Evolutionary conservation across 2,113 vertebrate genomes (phyloP).

Genomic region (Sisor rabdophorus): DNA sequence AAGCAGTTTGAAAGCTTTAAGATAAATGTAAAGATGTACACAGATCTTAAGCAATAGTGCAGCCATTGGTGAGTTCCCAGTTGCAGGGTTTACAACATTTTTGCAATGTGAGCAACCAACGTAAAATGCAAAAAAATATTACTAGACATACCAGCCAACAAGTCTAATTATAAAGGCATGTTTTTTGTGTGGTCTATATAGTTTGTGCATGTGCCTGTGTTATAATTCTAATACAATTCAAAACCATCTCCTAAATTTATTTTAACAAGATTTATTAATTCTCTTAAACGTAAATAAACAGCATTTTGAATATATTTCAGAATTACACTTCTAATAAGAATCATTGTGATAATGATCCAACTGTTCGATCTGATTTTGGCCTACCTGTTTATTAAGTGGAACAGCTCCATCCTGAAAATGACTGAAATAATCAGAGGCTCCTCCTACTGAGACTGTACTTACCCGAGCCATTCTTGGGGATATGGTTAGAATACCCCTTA

Average conservation of each 20-base stretch:
- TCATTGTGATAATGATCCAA: constrained; percentile 3
- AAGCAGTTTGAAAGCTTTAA: neutral
- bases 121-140: neutral
- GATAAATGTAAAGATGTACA: neutral
- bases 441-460: constrained; percentile 56
- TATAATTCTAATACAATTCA: neutral
- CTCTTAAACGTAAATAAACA: constrained; percentile 19
- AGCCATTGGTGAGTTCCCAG: neutral
- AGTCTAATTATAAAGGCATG: neutral
- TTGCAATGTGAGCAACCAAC: neutral
- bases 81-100: neutral
- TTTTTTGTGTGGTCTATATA: neutral
- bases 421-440: constrained; percentile 40
- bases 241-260: neutral
- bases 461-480: constrained; percentile 51
- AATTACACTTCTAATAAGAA: neutral
- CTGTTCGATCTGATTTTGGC: constrained; percentile 40
- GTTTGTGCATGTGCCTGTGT: constrained; percentile 12
- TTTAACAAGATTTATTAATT: neutral
- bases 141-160: neutral
- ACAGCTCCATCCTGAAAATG: constrained; percentile 43
- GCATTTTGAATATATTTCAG: constrained; percentile 7
- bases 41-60: neutral
- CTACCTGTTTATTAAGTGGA: constrained; percentile 55
- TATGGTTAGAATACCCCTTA: constrained; percentile 37